Evolutionary conservation across 1,140 invertebrate genomes (phyloP).

Genomic region (Eulimnadia texana): DNA sequence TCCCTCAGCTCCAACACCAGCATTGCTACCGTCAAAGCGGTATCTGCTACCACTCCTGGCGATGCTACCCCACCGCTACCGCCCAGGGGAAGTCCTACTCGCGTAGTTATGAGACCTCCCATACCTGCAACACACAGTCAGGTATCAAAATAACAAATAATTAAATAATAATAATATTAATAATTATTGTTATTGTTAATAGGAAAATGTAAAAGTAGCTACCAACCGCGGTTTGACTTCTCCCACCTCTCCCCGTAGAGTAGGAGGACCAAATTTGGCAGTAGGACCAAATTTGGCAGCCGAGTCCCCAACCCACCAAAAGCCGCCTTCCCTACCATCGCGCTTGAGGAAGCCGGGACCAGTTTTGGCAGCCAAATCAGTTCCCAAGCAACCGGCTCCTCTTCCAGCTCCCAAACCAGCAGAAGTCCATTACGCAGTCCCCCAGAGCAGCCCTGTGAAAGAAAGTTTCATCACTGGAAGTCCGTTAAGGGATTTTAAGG

Average conservation of each 20-base stretch:
- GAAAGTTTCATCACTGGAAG: neutral
- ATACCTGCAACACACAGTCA: conserved; percentile 38
- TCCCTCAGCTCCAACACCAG: conserved; percentile 24
- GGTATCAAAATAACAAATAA: neutral
- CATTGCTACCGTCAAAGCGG: conserved; percentile 24
- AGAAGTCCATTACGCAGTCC: neutral
- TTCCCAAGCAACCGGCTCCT: conserved; percentile 9
- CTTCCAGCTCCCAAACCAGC: neutral
- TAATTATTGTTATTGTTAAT: no score
- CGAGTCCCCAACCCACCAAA: neutral
- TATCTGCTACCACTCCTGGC: neutral
- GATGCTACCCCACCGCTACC: conserved; percentile 37
- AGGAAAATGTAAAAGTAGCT: no score
- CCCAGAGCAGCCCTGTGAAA: neutral
- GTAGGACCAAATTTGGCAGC: no score
- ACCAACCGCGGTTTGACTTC: no score
- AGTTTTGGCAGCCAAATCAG: neutral
- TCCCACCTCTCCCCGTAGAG: no score
- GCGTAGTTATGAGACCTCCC: conserved; percentile 49
- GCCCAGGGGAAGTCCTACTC: conserved; percentile 33
- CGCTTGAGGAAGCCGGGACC: conserved; percentile 18
- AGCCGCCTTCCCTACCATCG: conserved; percentile 20
- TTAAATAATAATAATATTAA: no score
- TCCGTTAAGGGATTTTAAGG: neutral
- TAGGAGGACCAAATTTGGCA: no score